Evolutionary conservation across 1,140 invertebrate genomes (phyloP).

Genomic region (Halictus rubicundus): DNA sequence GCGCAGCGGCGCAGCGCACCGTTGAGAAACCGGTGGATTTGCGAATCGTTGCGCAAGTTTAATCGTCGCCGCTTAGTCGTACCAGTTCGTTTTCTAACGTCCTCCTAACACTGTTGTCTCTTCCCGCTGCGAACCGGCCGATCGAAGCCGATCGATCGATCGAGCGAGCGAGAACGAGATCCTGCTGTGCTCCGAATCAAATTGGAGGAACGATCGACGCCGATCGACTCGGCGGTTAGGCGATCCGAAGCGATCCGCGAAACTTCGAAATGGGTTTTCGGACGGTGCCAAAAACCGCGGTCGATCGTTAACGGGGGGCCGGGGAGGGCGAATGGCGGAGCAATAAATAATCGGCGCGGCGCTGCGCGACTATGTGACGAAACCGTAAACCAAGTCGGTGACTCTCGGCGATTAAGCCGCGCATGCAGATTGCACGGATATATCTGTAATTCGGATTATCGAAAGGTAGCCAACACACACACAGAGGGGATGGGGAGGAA

Average conservation of each 20-base stretch:
- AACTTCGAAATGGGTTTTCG: not conserved
- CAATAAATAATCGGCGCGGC: constrained; percentile 23
- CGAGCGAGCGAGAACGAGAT: too few relatives aligned
- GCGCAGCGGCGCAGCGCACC: not conserved
- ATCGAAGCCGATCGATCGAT: too few relatives aligned
- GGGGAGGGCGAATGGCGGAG: not conserved
- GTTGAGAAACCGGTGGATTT: constrained; percentile 16
- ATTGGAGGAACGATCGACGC: not conserved
- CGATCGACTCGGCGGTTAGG: too few relatives aligned
- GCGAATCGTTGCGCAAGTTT: constrained; percentile 8
- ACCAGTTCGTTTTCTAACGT: not conserved
- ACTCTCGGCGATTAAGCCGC: not conserved
- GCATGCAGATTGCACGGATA: constrained; percentile 27
- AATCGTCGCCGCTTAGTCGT: constrained; percentile 6
- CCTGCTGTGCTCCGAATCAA: not conserved
- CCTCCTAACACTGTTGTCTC: not conserved
- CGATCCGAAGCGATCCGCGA: not conserved
- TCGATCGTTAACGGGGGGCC: not conserved
- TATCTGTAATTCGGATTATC: constrained; percentile 45
- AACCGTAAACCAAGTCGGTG: constrained; percentile 15
- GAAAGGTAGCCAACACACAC: not conserved
- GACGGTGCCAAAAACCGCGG: not conserved
- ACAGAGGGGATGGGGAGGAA: too few relatives aligned
- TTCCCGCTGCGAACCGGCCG: not conserved
- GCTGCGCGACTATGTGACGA: constrained; percentile 18